Conservation (phyloP, 2,113 vertebrate genomes). For the Origma solitaria region DNA sequence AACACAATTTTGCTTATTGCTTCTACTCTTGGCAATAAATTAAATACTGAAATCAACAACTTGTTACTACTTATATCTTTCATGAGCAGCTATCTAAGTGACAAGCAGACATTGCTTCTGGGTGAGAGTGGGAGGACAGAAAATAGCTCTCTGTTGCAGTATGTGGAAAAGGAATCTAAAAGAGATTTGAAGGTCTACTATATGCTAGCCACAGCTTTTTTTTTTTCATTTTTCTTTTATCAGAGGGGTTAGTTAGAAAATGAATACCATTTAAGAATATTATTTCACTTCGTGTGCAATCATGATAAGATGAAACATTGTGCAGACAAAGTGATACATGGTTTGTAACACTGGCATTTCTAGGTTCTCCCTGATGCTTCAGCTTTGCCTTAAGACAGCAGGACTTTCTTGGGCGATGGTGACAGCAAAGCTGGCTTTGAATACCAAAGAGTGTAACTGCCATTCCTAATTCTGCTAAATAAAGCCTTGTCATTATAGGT, state of each 20-base stretch:
- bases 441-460: background rate
- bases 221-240: background rate
- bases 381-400: background rate
- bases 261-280: background rate
- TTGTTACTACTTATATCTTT: constrained; percentile 40
- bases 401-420: background rate
- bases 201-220: background rate
- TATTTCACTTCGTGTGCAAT: background rate
- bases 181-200: background rate
- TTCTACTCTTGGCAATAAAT: constrained; percentile 44
- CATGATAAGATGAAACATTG: background rate
- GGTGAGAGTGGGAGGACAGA: constrained; percentile 35
- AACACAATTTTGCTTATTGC: constrained; percentile 16
- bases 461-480: background rate
- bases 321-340: background rate
- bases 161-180: constrained; percentile 20
- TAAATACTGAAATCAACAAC: constrained; percentile 50
- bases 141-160: constrained; percentile 31
- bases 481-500: background rate
- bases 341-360: background rate
- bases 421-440: background rate
- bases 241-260: background rate
- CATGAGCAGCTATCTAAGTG: constrained; percentile 4
- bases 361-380: background rate
- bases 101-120: constrained; percentile 45